These are phyloP conservation scores for Limnephilus auricula DNA, from an alignment of 2,888 invertebrate genomes.

Conservation along the genomic window DNA sequence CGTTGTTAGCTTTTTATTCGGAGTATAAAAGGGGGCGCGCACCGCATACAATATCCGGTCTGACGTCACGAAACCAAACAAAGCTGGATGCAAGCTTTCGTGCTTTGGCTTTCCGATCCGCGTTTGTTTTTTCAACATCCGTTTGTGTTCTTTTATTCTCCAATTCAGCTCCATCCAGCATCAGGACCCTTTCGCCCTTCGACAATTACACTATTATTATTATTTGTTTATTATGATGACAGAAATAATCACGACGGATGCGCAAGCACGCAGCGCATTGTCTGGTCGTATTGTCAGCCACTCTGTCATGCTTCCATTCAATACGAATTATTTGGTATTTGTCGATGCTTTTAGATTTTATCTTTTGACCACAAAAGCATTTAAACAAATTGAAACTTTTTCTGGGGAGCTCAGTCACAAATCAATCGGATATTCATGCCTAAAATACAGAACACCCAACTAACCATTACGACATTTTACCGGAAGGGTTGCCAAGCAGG, in stretches of 20 bases:
- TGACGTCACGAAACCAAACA: conserved; percentile 58
- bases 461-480: neutral
- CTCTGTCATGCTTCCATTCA: conserved; percentile 18
- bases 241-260: conserved; percentile 59
- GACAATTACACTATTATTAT: conserved; percentile 55
- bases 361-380: neutral
- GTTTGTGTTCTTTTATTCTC: conserved; percentile 63
- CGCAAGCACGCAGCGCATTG: conserved; percentile 44
- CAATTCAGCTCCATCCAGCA: conserved; percentile 51
- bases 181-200: conserved; percentile 29
- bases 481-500: neutral
- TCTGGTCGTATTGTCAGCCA: conserved; percentile 25
- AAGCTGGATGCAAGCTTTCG: conserved; percentile 56
- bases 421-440: neutral
- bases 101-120: conserved; percentile 32
- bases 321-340: conserved; percentile 12
- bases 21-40: conserved; percentile 47
- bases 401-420: neutral
- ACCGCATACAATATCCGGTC: conserved; percentile 59
- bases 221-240: conserved; percentile 58
- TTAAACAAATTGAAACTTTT: neutral
- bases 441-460: neutral
- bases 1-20: conserved; percentile 52
- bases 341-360: neutral
- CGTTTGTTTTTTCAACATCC: conserved; percentile 64